These are phyloP conservation scores for Harpagifer antarcticus DNA, from an alignment of 2,797 vertebrate genomes.

Conservation along the genomic window DNA sequence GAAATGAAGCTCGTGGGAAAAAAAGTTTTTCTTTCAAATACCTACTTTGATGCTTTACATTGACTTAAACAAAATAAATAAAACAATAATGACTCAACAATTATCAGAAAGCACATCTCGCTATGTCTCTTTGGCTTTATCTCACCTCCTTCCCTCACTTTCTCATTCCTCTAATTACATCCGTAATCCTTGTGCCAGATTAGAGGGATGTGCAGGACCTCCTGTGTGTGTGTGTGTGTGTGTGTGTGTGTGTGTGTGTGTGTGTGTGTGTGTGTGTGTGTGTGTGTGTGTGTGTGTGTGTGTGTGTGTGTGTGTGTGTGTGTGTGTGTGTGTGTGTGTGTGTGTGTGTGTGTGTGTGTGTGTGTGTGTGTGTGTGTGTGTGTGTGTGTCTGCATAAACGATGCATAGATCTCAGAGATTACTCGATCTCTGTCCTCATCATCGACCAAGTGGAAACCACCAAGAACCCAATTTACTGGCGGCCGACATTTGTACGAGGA, in stretches of 20 bases:
- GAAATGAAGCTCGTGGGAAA: no score
- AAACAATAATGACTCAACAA: constrained; percentile 19
- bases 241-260: background rate
- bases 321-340: constrained; percentile 23
- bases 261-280: constrained; percentile 23
- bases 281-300: constrained; percentile 23
- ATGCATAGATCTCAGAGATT: constrained; percentile 53
- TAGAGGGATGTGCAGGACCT: constrained; percentile 48
- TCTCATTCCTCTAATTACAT: constrained; percentile 71
- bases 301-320: constrained; percentile 22
- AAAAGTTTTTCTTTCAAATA: background rate
- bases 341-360: constrained; percentile 19
- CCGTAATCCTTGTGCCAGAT: constrained; percentile 66
- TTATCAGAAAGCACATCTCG: background rate
- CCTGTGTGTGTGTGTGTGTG: constrained; percentile 15
- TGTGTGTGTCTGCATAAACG: constrained; percentile 38
- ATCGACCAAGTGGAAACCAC: constrained; percentile 35
- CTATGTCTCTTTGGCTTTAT: background rate
- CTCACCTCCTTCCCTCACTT: constrained; percentile 11
- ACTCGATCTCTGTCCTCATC: constrained; percentile 43
- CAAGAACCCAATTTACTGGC: constrained; percentile 51
- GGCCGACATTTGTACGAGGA: constrained; percentile 1
- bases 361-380: constrained; percentile 19
- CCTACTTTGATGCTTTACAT: background rate
- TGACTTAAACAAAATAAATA: constrained; percentile 1